Evolutionary conservation across 2,888 invertebrate genomes (phyloP).

Genomic region (Stenchaetothrips biformis): DNA sequence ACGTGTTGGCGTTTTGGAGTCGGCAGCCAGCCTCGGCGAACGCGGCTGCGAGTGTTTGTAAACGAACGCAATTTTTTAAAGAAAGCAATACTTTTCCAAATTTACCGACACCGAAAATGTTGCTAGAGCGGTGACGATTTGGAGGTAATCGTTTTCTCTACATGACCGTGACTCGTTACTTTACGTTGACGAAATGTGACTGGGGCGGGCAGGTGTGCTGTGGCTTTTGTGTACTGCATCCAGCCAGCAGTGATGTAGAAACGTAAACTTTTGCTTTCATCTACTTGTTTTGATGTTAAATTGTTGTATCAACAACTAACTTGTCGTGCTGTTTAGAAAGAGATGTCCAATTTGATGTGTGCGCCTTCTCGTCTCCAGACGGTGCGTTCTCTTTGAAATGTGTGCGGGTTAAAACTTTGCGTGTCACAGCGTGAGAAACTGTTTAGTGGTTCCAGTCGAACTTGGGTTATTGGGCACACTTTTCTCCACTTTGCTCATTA

Average conservation of each 20-base stretch:
- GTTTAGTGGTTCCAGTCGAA: not conserved
- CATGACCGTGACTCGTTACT: not conserved
- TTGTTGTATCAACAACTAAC: slow-evolving; percentile 17
- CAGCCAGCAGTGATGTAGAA: slow-evolving; percentile 7
- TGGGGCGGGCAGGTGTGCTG: not conserved
- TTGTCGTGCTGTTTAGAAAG: not conserved
- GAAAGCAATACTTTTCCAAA: not conserved
- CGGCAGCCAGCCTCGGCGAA: not conserved
- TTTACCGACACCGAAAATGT: not conserved
- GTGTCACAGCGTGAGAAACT: slow-evolving; percentile 16
- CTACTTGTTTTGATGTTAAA: slow-evolving; percentile 22
- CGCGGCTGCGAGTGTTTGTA: not conserved
- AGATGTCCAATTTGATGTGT: not conserved
- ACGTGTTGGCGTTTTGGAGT: not conserved
- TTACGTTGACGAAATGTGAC: not conserved
- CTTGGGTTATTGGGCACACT: not conserved
- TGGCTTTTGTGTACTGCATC: not conserved
- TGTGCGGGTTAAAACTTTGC: not conserved
- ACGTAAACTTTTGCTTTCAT: slow-evolving; percentile 25
- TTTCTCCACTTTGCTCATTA: not conserved
- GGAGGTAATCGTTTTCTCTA: not conserved
- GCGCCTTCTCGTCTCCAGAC: not conserved
- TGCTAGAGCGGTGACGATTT: not conserved
- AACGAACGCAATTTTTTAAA: not conserved
- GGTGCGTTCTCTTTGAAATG: not conserved